Evolutionary conservation across 2,888 invertebrate species (phyloP), one percentile per base, ranked within the genome.

Genomic region (Entomobrya proxima): DNA sequence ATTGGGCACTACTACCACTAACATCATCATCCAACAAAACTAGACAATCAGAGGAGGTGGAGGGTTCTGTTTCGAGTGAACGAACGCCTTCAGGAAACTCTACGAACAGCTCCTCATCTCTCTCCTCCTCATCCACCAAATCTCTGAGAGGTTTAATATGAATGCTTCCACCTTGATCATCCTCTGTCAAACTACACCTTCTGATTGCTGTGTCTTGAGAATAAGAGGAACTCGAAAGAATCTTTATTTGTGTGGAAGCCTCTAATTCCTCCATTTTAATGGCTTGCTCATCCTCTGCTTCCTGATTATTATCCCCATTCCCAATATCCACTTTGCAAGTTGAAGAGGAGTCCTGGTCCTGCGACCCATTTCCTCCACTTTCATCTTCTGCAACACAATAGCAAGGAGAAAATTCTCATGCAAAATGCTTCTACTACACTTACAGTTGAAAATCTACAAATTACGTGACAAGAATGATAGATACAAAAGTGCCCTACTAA

Each of bases 371-470:
- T 11, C 40, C 40, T 67, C 67, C 37, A 21, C 13, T 67, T 67
- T 40, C 67, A 67, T 67, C 69, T 69, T 80, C 79, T 80, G 79
- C 52, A 80, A 80, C 52, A 80, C 24, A 58, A 40, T 15, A 77
- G 58, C 77, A 77, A 67, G 21, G 67, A 67, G 67, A 67, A 67
- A 67, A 13, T 67, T 67, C 67, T 67, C 67, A 67, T 67, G 67
- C 67, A 67, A 67, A 35, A 67, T 37, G 64, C 64, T 21, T 24
- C 21, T 64, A n/a, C 67, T 67, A 21, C 24, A 15, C 47, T 50
- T 18, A 32, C 52, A 7, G 35, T 37, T 37, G 2, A 6, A 64
- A 1, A 6, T 58, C 21, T 35, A 64, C 35, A 61, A 52, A 52
- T 52, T 18, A 15, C 21, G 6, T 52, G 15, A 52, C 6, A 52